A percentile compares a stretch with the other conserved stretches of the same genome.
phyloP scores from a whole-genome alignment of 2,888 invertebrate species.

The Brachypalpus laphriformis region DNA sequence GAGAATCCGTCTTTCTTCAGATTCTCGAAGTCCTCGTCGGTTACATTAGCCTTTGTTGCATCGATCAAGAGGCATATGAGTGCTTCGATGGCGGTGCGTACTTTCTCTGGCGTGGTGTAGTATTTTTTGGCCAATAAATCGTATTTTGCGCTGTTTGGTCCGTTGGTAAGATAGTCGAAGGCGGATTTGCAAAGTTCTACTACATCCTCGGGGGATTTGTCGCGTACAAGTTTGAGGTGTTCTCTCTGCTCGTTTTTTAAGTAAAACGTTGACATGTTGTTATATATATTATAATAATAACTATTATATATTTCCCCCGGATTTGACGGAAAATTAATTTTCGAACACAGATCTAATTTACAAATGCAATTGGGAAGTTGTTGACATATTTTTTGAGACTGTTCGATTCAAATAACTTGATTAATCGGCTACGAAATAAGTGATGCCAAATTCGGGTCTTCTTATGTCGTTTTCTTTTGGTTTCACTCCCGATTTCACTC shows the following conservation, averaged over 20 bases:
- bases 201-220: conserved; percentile 84
- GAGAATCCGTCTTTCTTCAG: conserved; percentile 77
- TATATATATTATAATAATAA: not conserved
- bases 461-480: too few relatives aligned
- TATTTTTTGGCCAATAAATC: conserved; percentile 83
- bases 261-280: conserved; percentile 76
- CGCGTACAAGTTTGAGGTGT: conserved; percentile 84
- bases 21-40: conserved; percentile 76
- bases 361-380: conserved; percentile 29
- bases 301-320: too few relatives aligned
- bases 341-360: not conserved
- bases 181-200: conserved; percentile 87
- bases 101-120: conserved; percentile 82
- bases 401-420: conserved; percentile 4
- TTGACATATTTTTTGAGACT: conserved; percentile 28
- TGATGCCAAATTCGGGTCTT: not conserved
- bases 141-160: conserved; percentile 85
- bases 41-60: conserved; percentile 88
- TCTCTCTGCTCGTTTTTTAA: conserved; percentile 85
- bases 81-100: conserved; percentile 87
- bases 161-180: conserved; percentile 85
- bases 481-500: too few relatives aligned
- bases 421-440: not conserved
- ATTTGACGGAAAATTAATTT: too few relatives aligned
- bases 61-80: conserved; percentile 89